A percentile compares a stretch with the other conserved stretches of the same genome.
These are phyloP conservation scores for Vespertilio murinus DNA, from an alignment of 2,797 vertebrate species.

Conservation along the genomic window DNA sequence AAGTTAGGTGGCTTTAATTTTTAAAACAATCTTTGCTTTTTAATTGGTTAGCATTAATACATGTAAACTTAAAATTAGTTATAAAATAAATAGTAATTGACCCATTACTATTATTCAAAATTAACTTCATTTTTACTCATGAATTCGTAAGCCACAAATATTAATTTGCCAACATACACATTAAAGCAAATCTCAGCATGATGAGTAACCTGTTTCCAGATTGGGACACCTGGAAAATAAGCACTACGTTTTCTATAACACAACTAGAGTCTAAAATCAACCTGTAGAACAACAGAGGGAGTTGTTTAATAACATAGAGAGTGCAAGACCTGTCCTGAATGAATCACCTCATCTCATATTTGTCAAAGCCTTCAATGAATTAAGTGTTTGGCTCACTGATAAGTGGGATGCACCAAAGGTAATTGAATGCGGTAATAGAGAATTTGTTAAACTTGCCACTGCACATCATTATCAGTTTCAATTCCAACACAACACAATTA, in stretches of 20 bases:
- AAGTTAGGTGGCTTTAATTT: not conserved
- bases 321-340: constrained; percentile 51
- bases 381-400: constrained; percentile 59
- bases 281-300: not conserved
- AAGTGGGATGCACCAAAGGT: constrained; percentile 66
- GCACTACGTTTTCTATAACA: not conserved
- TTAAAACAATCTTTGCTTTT: not conserved
- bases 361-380: constrained; percentile 74
- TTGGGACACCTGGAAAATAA: constrained; percentile 10
- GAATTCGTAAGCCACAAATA: constrained; percentile 8
- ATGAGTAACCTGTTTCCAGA: constrained; percentile 29
- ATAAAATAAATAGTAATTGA: constrained; percentile 25
- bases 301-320: constrained; percentile 39
- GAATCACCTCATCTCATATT: constrained; percentile 61
- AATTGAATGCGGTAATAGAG: constrained; percentile 69
- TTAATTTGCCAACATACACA: not conserved
- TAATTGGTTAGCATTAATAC: not conserved
- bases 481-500: constrained; percentile 67
- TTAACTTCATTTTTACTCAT: constrained; percentile 22
- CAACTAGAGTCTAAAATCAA: constrained; percentile 47
- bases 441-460: constrained; percentile 76
- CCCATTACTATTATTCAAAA: constrained; percentile 12
- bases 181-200: not conserved
- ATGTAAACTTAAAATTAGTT: not conserved
- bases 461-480: constrained; percentile 67